These are phyloP conservation scores for Agapostemon virescens DNA, from an alignment of 2,888 invertebrate genomes.

Conservation along the genomic window DNA sequence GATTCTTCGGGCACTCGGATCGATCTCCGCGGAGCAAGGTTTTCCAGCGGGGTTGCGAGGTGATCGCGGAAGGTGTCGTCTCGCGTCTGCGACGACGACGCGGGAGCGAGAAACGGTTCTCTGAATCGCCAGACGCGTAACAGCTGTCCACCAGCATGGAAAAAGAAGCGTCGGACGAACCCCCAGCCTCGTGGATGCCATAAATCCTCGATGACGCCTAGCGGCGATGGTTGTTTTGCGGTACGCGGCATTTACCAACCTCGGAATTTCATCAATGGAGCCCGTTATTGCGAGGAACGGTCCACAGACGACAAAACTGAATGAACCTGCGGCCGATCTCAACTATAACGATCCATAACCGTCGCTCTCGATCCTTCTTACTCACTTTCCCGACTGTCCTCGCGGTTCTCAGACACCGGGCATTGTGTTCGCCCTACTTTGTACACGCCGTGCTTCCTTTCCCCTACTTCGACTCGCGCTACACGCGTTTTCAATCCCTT, in stretches of 20 bases:
- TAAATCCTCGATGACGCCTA: constrained; percentile 41
- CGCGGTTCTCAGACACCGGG: not conserved
- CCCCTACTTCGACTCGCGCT: not conserved
- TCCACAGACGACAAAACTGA: constrained; percentile 49
- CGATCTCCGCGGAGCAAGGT: not conserved
- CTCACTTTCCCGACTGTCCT: constrained; percentile 6
- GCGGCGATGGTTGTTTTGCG: constrained; percentile 52
- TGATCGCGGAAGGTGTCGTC: too few species aligned
- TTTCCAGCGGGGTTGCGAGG: not conserved
- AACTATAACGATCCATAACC: constrained; percentile 45
- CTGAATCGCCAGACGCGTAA: constrained; percentile 29
- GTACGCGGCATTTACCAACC: constrained; percentile 38
- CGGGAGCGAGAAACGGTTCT: not conserved
- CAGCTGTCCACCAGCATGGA: constrained; percentile 41
- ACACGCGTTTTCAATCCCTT: not conserved
- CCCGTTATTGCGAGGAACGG: constrained; percentile 58
- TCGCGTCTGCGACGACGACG: too few species aligned
- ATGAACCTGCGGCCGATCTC: constrained; percentile 57
- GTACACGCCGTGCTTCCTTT: not conserved
- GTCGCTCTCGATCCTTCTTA: constrained; percentile 10
- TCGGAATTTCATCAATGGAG: constrained; percentile 65
- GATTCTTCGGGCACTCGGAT: not conserved
- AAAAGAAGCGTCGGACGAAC: constrained; percentile 11
- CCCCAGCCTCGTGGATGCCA: constrained; percentile 21
- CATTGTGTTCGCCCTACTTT: constrained; percentile 1